Conservation (phyloP, 2,888 invertebrate genomes). For the Liopterus haemorrhoidalis region DNA sequence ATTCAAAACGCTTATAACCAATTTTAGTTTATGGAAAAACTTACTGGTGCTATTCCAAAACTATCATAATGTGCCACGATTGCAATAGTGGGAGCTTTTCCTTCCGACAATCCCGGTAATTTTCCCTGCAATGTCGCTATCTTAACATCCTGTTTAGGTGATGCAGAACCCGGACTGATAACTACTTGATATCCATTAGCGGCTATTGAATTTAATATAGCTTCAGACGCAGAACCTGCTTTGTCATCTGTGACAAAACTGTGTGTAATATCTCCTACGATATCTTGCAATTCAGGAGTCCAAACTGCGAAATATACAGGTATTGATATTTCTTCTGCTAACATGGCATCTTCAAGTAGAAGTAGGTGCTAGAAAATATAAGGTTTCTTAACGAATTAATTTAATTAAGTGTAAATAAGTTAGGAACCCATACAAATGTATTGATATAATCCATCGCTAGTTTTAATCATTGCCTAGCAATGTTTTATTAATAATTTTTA, state of each 20-base stretch:
- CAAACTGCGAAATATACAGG: conserved; percentile 85
- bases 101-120: conserved; percentile 65
- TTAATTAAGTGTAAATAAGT: background rate
- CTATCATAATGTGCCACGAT: conserved; percentile 92
- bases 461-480: background rate
- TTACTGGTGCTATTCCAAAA: conserved; percentile 82
- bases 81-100: conserved; percentile 70
- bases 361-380: conserved; percentile 58
- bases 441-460: conserved; percentile 9
- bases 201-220: conserved; percentile 78
- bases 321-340: conserved; percentile 70
- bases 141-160: conserved; percentile 69
- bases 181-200: conserved; percentile 94
- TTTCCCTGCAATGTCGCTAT: conserved; percentile 84
- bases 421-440: background rate
- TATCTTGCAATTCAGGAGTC: conserved; percentile 65
- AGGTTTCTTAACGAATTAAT: background rate
- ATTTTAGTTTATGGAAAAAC: conserved; percentile 37
- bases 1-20: background rate
- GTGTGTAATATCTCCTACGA: conserved; percentile 68
- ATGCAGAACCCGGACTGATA: conserved; percentile 66
- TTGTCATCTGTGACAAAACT: conserved; percentile 64
- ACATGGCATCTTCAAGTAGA: conserved; percentile 74
- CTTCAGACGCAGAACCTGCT: conserved; percentile 73
- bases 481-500: too few species aligned